A percentile compares a stretch with the other conserved stretches of the same genome.
Conservation (phyloP, 1,140 invertebrate species). For the Drosophila kepulauana region DNA sequence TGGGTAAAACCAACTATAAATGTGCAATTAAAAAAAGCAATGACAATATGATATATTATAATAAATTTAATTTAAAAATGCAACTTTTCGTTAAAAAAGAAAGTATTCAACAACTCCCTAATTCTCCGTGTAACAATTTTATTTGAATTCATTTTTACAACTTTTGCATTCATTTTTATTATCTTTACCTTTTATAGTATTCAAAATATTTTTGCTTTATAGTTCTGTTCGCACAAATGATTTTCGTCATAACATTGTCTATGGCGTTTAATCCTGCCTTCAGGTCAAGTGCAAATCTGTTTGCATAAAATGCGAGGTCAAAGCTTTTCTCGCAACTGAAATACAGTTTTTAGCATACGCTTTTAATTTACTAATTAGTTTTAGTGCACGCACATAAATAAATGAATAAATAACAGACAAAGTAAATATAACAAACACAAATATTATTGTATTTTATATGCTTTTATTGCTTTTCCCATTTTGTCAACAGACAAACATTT, state of each 20-base stretch:
- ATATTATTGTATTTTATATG: constrained; percentile 33
- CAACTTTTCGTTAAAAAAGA: no score
- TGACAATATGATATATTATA: no score
- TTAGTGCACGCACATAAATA: constrained; percentile 28
- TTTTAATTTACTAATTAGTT: constrained; percentile 56
- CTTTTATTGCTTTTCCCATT: constrained; percentile 3
- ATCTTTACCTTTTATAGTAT: background rate
- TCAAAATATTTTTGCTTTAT: background rate
- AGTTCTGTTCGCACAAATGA: background rate
- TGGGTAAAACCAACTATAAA: no score
- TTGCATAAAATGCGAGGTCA: background rate
- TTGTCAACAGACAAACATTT: constrained; percentile 34
- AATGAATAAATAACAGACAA: constrained; percentile 27
- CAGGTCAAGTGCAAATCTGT: constrained; percentile 1
- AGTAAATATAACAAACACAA: constrained; percentile 22
- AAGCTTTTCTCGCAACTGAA: constrained; percentile 23
- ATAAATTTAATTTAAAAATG: no score
- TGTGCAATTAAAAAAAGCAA: no score
- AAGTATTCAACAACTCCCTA: no score
- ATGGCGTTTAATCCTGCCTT: background rate
- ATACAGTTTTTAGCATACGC: constrained; percentile 5
- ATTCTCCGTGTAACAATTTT: no score
- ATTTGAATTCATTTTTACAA: no score
- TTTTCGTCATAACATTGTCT: background rate
- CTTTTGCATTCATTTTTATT: background rate